Percentiles rank a stretch among this genome's conserved stretches.
Conservation (phyloP, 1,140 invertebrate genomes). For the Neoseiulus cucumeris region DNA sequence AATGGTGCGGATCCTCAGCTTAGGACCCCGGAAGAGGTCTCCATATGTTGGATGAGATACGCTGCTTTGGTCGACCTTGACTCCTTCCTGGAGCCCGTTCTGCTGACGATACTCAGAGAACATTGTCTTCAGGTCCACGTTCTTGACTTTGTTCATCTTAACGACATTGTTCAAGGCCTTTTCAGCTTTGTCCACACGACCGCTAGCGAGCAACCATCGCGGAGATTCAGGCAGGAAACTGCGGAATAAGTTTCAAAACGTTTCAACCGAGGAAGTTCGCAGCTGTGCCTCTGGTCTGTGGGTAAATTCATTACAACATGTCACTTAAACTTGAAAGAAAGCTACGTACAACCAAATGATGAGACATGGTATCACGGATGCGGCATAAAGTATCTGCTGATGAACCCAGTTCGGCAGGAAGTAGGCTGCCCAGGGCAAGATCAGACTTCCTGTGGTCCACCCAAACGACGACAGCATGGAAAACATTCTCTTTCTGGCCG, state of each 20-base stretch:
- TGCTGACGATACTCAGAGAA: not conserved
- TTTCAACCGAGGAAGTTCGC: no score
- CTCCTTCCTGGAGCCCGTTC: not conserved
- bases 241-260: no score
- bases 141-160: not conserved
- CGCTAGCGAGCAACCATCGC: not conserved
- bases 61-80: not conserved
- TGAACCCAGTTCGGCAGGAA: not conserved
- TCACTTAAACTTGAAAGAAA: no score
- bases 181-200: not conserved
- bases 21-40: not conserved
- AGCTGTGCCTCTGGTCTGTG: no score
- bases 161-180: not conserved
- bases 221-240: slow-evolving; percentile 2
- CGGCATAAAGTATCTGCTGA: not conserved
- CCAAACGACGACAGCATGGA: not conserved
- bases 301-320: no score
- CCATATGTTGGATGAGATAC: not conserved
- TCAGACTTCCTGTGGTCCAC: not conserved
- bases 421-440: not conserved
- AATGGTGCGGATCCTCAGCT: not conserved
- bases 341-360: not conserved
- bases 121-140: not conserved
- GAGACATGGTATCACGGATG: not conserved
- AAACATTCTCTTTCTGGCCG: not conserved